Evolutionary conservation across 2,888 invertebrate genomes (phyloP).

Genomic region (Strigamia maritima): DNA sequence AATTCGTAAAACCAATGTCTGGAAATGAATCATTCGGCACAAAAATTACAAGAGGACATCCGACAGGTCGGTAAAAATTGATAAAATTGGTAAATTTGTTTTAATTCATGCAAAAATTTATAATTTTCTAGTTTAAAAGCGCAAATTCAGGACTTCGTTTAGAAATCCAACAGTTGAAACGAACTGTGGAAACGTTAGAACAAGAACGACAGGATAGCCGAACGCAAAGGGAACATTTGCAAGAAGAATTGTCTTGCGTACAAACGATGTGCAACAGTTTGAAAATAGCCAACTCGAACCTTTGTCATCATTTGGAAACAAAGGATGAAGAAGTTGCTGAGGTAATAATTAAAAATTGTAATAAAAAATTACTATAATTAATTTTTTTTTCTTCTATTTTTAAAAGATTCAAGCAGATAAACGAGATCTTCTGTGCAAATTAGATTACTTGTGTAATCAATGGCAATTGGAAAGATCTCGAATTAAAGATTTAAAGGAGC

Average conservation of each 20-base stretch:
- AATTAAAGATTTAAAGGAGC: constrained; percentile 17
- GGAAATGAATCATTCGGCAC: constrained; percentile 25
- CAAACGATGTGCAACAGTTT: constrained; percentile 29
- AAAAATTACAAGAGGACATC: constrained; percentile 17
- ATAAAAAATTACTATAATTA: neutral
- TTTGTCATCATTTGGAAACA: constrained; percentile 15
- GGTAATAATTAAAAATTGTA: neutral
- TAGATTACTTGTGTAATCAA: constrained; percentile 24
- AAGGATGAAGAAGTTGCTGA: constrained; percentile 21
- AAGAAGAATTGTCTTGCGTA: constrained; percentile 7
- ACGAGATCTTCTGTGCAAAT: constrained; percentile 14
- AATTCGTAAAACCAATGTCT: neutral
- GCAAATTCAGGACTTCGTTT: constrained; percentile 17
- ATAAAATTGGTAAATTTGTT: neutral
- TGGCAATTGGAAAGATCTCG: constrained; percentile 20
- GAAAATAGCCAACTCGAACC: constrained; percentile 20
- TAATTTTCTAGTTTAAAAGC: neutral
- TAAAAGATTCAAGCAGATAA: neutral
- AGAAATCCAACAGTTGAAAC: constrained; percentile 18
- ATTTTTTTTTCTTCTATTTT: neutral
- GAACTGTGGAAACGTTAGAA: neutral
- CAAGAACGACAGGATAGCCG: constrained; percentile 23
- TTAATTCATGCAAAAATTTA: neutral
- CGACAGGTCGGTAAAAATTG: neutral
- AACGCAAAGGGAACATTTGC: neutral